Percentiles rank a stretch among this genome's conserved stretches.
These are phyloP conservation scores for Macrobrachium nipponense DNA, from an alignment of 1,140 invertebrate species.

Conservation along the genomic window DNA sequence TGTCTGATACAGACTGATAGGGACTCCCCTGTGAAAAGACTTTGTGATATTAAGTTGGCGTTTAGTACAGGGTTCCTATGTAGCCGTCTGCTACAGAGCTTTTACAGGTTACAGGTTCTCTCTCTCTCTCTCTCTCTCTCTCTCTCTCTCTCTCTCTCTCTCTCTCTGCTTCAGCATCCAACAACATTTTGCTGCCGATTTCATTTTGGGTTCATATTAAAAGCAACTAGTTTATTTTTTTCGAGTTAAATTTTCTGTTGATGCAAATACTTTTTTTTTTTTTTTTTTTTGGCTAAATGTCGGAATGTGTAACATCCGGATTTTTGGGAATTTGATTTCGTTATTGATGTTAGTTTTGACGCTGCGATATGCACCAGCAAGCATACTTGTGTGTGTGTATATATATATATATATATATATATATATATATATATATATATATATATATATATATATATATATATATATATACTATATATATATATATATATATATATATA, in stretches of 20 bases:
- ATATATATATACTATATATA: not conserved
- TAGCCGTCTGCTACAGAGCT: too few relatives aligned
- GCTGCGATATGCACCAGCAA: not conserved
- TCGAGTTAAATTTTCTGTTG: too few relatives aligned
- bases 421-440: not conserved
- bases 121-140: slow-evolving; percentile 10
- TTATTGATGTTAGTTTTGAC: not conserved
- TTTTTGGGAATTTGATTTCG: not conserved
- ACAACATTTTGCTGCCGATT: too few relatives aligned
- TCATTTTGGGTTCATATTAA: too few relatives aligned
- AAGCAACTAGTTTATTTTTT: too few relatives aligned
- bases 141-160: slow-evolving; percentile 8
- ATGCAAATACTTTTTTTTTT: not conserved
- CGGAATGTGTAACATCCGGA: not conserved
- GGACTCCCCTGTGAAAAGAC: too few relatives aligned
- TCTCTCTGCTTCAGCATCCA: not conserved
- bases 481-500: not conserved
- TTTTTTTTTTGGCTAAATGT: not conserved
- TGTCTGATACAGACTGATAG: too few relatives aligned
- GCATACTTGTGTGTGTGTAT: too few relatives aligned
- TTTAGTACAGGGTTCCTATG: too few relatives aligned
- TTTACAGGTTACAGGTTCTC: not conserved
- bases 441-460: not conserved
- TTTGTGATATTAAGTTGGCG: too few relatives aligned
- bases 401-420: too few relatives aligned